Base-by-base conservation (phyloP, 2,888 invertebrate species). In the Epistrophe grossulariae region DNA sequence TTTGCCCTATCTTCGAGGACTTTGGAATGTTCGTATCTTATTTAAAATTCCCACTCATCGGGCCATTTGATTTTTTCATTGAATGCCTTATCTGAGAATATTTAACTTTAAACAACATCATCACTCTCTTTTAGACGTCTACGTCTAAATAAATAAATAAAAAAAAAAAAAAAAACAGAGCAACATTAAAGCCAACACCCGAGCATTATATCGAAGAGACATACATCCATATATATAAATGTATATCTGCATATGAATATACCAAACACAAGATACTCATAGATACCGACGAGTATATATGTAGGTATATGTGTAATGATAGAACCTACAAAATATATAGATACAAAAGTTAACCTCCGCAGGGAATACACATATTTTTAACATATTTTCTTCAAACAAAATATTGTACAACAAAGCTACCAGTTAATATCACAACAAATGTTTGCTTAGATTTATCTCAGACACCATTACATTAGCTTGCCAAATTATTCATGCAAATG, bases 401-500 rank as follows among this genome's bases (percentile, higher is more conserved):
- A 76, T 76, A 48, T 84, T 80, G 70, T 70, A 76, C 52, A 80
- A 72, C 84, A 84, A 84, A 80, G 80, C 80, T 68, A 60, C 59
- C 59, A 72, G 76, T 77, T 80, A 80, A 84, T 84, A 77, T 80
- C 76, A 80, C 80, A 84, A 72, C 76, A 84, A 84, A 84, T 84
- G 80, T 84, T 80, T 80, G 72, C 84, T 60, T 48, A 72, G 81
- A 84, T 84, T 81, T 81, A 84, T 84, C 81, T 84, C 81, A 81
- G 81, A 80, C 84, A 81, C 84, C 81, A 81, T 84, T 81, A 84
- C 81, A 84, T 84, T 81, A 81, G 59, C 76, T 81, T 60, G 80
- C 80, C 80, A 84, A 81, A 84, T 84, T 84, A 84, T 84, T 84
- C 77, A 84, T 81, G 81, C 72, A 84, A 84, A 84, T 81, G 81